phyloP scores from a whole-genome alignment of 2,797 vertebrate species.

The Eulemur albifrons region DNA sequence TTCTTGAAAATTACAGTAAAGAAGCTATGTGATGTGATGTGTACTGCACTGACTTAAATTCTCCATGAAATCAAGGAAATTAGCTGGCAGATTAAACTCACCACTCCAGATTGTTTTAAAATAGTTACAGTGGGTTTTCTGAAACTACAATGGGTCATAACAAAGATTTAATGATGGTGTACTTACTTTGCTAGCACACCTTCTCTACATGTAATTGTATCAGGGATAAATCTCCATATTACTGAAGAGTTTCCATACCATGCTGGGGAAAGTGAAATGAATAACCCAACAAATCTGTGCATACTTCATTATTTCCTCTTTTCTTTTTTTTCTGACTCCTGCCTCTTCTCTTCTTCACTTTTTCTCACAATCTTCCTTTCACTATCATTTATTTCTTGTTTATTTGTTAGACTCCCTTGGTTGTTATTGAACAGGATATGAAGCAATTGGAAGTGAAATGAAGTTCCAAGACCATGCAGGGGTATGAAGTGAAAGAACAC shows the following conservation, averaged over 20 bases:
- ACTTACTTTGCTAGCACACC: not conserved
- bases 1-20: conserved; percentile 2
- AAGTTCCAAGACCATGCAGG: not conserved
- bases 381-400: not conserved
- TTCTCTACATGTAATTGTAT: not conserved
- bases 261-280: not conserved
- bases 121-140: not conserved
- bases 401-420: not conserved
- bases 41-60: not conserved
- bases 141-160: not conserved
- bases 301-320: not conserved
- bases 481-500: not conserved
- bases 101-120: not conserved
- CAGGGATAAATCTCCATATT: not conserved
- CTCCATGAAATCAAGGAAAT: not conserved
- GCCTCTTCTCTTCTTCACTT: not conserved
- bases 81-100: not conserved
- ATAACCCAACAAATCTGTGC: not conserved
- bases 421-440: not conserved
- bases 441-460: not conserved
- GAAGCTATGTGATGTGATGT: not conserved
- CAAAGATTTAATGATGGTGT: not conserved
- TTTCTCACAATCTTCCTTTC: not conserved
- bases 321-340: not conserved
- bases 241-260: not conserved